Evolutionary conservation across 1,140 invertebrate genomes (phyloP), one percentile per base, ranked within the genome.

Genomic region (Pseudoatta argentina): DNA sequence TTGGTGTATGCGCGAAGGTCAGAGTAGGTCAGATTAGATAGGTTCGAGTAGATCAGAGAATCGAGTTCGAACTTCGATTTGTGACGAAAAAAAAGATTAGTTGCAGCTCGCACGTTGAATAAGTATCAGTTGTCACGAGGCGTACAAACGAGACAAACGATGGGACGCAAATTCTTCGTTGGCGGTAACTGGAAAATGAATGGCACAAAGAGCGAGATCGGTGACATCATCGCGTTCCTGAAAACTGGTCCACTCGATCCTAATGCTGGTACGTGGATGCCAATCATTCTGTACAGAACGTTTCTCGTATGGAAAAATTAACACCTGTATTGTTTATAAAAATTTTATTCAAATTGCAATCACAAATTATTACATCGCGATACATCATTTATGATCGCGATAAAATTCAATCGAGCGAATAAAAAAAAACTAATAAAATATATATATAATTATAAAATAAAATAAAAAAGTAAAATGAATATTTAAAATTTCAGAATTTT

Each of bases 151-250:
- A 79, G 87, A 72, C 39, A 34, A 91, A 97, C 39, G 10, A 44
- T 97, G 97, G 95, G 94, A 75, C 97, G 99, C 87, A 99, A 98
- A 97, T 99, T 99, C 95, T 99, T 99, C 93, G 99, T 99, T 93
- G 99, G 99, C 88, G 99, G 99, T 72, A 99, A 99, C 96, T 99
- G 99, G 99, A 99, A 99, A 95, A 97, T 98, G 97, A 98, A 98
- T 89, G 97, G 97, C 34, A 95, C 92, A n/a, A 97, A 97, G 92
- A 94, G 95, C 67, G 95, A 97, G 87, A 99, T 99, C 86, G 96
- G 97, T 90, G 98, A 97, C 88, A 98, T 99, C 77, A 96, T 98
- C 78, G 96, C 97, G 24, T 97, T 97, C 91, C 95, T 99, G 55
- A 98, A 97, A 94, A 96, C 95, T 27, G 98, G 97, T 16, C 96